Conservation (phyloP, 2,888 invertebrate genomes). For the Ophion ventricosus region DNA sequence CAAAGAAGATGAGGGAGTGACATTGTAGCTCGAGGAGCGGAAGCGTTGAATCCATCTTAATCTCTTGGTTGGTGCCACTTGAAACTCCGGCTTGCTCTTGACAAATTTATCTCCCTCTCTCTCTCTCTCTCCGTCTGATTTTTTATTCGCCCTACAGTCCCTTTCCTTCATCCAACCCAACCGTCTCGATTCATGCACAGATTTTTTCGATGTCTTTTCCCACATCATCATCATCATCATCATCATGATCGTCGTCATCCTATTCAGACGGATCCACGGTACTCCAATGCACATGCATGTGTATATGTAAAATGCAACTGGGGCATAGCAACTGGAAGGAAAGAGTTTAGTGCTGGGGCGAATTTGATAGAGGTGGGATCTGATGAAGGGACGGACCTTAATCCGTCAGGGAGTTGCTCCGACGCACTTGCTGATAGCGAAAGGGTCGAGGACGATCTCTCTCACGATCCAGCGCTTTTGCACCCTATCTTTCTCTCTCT, state of each 20-base stretch:
- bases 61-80: slow-evolving; percentile 55
- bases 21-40: slow-evolving; percentile 29
- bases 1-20: slow-evolving; percentile 42
- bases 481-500: slow-evolving; percentile 37
- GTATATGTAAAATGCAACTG: slow-evolving; percentile 1
- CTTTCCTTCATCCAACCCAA: neutral
- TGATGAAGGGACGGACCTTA: slow-evolving; percentile 49
- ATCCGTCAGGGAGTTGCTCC: slow-evolving; percentile 59
- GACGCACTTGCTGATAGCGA: slow-evolving; percentile 64
- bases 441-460: slow-evolving; percentile 57
- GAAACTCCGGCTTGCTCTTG: slow-evolving; percentile 51
- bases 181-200: neutral
- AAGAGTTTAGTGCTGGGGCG: slow-evolving; percentile 5
- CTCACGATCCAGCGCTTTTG: slow-evolving; percentile 45
- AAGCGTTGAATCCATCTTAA: slow-evolving; percentile 63
- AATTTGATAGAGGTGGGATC: neutral
- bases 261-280: neutral
- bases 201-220: neutral
- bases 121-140: neutral
- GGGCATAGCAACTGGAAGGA: slow-evolving; percentile 1
- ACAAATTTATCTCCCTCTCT: slow-evolving; percentile 9
- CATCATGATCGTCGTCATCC: neutral
- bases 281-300: neutral
- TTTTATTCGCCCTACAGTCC: neutral
- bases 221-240: neutral